phyloP scores from a whole-genome alignment of 1,140 invertebrate genomes.

The Cotesia vestalis region DNA sequence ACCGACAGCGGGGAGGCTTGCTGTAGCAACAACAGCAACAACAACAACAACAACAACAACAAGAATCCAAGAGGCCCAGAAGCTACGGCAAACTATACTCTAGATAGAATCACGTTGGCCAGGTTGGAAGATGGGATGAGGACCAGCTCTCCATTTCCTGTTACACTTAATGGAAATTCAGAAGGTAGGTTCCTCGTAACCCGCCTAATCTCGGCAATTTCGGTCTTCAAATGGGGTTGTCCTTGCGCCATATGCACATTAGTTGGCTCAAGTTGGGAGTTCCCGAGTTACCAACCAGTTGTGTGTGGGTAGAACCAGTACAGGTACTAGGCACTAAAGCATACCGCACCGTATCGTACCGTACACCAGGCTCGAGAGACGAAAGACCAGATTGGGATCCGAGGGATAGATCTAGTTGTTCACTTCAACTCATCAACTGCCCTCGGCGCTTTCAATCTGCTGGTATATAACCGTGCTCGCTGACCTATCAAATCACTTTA shows the following conservation, averaged over 20 bases:
- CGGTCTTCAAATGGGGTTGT: conserved; percentile 49
- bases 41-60: not conserved
- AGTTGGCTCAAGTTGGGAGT: not conserved
- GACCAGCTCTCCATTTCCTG: conserved; percentile 52
- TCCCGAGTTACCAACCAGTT: no score
- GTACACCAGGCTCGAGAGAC: not conserved
- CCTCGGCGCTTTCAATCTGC: conserved; percentile 3
- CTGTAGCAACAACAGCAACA: no score
- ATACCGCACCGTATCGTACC: no score
- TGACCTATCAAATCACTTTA: no score
- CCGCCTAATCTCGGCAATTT: conserved; percentile 59
- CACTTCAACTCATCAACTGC: conserved; percentile 15
- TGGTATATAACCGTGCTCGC: no score
- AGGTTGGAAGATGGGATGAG: conserved; percentile 21
- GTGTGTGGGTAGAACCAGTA: no score
- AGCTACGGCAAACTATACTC: no score
- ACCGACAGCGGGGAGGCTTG: not conserved
- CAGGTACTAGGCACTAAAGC: no score
- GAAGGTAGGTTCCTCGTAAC: conserved; percentile 47
- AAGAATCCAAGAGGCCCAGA: not conserved
- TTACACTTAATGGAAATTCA: conserved; percentile 65
- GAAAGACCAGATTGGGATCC: not conserved
- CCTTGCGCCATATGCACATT: conserved; percentile 15
- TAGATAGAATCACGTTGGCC: conserved; percentile 62
- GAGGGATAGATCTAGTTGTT: not conserved